phyloP scores from a whole-genome alignment of 2,888 invertebrate species.

The Mythimna impura region DNA sequence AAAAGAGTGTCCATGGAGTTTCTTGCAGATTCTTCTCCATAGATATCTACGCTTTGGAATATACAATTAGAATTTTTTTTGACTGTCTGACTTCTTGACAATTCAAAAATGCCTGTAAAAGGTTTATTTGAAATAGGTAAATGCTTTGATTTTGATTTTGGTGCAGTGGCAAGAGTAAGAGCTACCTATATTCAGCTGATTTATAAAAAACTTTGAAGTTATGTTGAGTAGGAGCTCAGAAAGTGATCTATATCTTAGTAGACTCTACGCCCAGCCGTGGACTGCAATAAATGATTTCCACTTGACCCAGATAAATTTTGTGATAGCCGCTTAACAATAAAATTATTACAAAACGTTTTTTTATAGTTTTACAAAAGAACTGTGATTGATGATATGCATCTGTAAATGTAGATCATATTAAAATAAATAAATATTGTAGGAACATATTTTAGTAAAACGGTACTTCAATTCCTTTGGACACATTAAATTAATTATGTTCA shows the following conservation, averaged over 20 bases:
- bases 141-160: too few relatives aligned
- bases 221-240: not conserved
- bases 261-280: too few relatives aligned
- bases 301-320: not conserved
- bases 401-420: not conserved
- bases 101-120: too few relatives aligned
- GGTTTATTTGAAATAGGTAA: too few relatives aligned
- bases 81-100: too few relatives aligned
- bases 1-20: too few relatives aligned
- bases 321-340: too few relatives aligned
- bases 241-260: not conserved
- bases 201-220: too few relatives aligned
- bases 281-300: not conserved
- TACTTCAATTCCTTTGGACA: slow-evolving; percentile 23
- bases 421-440: not conserved
- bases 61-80: too few relatives aligned
- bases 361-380: not conserved
- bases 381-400: not conserved
- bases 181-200: too few relatives aligned
- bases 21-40: too few relatives aligned
- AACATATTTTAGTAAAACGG: slow-evolving; percentile 4
- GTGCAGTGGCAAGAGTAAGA: not conserved
- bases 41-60: too few relatives aligned
- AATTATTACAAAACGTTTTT: not conserved
- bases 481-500: slow-evolving; percentile 13